Evolutionary conservation across 2,113 vertebrate genomes (phyloP), one percentile per base, ranked within the genome.

Genomic region (Fregata magnificens): DNA sequence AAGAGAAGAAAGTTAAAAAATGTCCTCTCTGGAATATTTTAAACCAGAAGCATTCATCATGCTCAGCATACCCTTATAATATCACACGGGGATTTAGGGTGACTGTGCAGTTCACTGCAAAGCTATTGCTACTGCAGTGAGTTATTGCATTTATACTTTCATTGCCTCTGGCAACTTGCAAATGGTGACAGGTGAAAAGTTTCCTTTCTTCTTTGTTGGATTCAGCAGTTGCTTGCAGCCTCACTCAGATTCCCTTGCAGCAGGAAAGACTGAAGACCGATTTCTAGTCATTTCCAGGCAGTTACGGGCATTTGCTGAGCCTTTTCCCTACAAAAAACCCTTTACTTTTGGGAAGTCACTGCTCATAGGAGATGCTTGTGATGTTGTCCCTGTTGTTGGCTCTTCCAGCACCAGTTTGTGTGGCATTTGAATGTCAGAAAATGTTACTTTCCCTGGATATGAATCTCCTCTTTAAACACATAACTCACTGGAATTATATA

Each of bases 11-110:
- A 91, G 47, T 93, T 59, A 86, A 89, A 91, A 97, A 86, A 55
- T 77, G 82, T 72, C 82, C 92, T 95, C 90, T 67, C 73, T 93
- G 95, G 90, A 95, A 95, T 87, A 88, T 96, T 96, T 96, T 32
- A 93, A 83, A 85, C 55, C 61, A 91, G 73, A 90, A 95, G 80
- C 31, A 95, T 97, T 87, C 50, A 87, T 93, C 93, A 85, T 34
- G 66, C 42, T 93, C 66, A 77, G 82, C 74, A 87, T 32, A 76
- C 21, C 73, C 84, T 82, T 71, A 42, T 20, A 81, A 86, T 31
- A 25, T n/a, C 74, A 80, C 56, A 63, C 1, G 19, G 61, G 66
- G 50, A 15, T 42, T 66, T 71, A 65, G 80, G 72, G 77, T 72
- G 88, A 85, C 4, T 5, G n/a, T 77, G 90, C 81, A 91, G 86